A percentile compares a stretch with the other conserved stretches of the same genome.
Conservation (phyloP, 1,140 invertebrate genomes). For the Diabrotica virgifera region DNA sequence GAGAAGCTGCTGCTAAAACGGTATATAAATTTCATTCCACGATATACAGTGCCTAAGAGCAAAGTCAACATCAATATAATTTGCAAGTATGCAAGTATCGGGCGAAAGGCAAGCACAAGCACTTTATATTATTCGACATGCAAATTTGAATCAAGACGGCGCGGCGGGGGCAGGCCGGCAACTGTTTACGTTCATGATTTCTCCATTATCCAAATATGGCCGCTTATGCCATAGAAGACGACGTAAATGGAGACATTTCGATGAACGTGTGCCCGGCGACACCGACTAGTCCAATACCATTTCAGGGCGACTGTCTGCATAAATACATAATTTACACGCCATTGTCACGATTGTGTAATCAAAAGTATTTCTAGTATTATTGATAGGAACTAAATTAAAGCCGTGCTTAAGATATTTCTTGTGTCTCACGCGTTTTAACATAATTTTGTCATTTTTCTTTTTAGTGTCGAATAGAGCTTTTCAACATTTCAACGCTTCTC, state of each 20-base stretch:
- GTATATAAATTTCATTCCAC: background rate
- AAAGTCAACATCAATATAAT: background rate
- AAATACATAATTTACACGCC: background rate
- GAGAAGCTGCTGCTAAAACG: background rate
- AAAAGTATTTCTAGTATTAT: too few species aligned
- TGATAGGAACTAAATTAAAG: too few species aligned
- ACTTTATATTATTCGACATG: background rate
- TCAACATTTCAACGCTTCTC: too few species aligned
- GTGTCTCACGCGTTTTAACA: too few species aligned
- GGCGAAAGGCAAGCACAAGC: background rate
- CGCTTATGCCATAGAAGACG: background rate
- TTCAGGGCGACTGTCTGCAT: background rate
- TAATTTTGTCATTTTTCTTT: too few species aligned
- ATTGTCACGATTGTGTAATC: too few species aligned
- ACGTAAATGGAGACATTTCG: background rate
- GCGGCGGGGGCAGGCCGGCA: background rate
- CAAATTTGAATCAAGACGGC: background rate
- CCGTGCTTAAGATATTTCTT: too few species aligned
- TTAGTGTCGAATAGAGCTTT: too few species aligned
- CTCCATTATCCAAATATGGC: background rate
- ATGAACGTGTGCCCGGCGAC: background rate
- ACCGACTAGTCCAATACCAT: background rate
- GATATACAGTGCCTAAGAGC: background rate
- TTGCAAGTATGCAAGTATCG: background rate
- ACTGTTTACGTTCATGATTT: background rate